Evolutionary conservation across 2,797 vertebrate genomes (phyloP).

Genomic region (Gastrophryne carolinensis): DNA sequence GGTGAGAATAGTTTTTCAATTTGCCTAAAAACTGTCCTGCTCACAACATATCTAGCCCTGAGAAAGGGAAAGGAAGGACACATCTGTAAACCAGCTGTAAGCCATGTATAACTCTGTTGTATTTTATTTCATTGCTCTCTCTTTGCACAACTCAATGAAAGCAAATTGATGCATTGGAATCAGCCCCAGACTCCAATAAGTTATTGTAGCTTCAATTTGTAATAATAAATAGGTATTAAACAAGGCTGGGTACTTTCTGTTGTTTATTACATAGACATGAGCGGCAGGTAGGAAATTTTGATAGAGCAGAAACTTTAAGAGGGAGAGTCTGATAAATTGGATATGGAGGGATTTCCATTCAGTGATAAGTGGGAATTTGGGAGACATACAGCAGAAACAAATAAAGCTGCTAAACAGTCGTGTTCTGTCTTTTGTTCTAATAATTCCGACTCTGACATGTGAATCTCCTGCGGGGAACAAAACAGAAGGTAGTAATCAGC

Average conservation of each 20-base stretch:
- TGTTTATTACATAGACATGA: not conserved
- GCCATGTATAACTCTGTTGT: no score
- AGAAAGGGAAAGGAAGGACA: no score
- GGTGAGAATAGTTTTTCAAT: no score
- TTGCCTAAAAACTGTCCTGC: no score
- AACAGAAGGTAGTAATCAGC: not conserved
- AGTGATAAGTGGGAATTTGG: not conserved
- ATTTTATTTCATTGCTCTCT: no score
- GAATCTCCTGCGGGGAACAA: not conserved
- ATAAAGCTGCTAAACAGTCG: not conserved
- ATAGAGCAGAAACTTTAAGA: not conserved
- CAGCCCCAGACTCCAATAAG: not conserved
- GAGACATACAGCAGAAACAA: not conserved
- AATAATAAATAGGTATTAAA: not conserved
- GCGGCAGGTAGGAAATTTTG: not conserved
- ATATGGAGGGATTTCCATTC: not conserved
- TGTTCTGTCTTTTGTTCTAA: not conserved
- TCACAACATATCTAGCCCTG: no score
- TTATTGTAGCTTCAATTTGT: not conserved
- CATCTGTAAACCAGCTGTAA: no score
- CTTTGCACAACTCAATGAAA: no score
- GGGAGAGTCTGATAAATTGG: not conserved
- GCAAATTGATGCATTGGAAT: no score
- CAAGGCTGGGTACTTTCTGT: not conserved
- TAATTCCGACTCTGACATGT: not conserved